Percentiles rank a stretch among this genome's conserved stretches.
Evolutionary conservation across 2,888 invertebrate genomes (phyloP).

Genomic region (Minunthozetes semirufus): DNA sequence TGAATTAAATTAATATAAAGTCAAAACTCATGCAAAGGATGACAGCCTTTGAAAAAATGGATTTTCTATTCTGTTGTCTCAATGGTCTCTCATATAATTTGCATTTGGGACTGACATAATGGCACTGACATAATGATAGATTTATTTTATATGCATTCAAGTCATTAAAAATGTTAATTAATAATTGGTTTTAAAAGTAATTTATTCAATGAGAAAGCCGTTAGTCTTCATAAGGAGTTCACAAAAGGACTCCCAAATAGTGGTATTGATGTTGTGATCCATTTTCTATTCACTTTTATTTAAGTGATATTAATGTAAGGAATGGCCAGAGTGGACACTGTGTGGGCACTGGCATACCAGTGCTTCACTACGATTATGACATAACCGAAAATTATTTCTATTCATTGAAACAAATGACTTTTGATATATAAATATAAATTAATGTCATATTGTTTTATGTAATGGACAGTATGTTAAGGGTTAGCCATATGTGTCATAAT

Average conservation of each 20-base stretch:
- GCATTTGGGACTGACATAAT: not conserved
- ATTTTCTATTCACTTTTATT: not conserved
- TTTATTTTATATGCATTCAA: not conserved
- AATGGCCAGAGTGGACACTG: not conserved
- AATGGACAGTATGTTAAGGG: constrained; percentile 2
- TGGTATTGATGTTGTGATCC: constrained; percentile 2
- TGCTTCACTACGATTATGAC: not conserved
- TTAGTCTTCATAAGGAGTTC: not conserved
- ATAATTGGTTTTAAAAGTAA: not conserved
- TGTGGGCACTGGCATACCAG: not conserved
- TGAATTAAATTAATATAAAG: constrained; percentile 15
- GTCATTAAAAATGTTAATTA: constrained; percentile 20
- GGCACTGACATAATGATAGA: not conserved
- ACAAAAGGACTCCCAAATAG: not conserved
- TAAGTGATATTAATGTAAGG: constrained; percentile 6
- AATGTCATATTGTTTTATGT: not conserved
- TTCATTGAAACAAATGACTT: constrained; percentile 15
- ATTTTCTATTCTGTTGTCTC: not conserved
- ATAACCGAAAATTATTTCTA: constrained; percentile 13
- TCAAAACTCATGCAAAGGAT: not conserved
- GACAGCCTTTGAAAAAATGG: not conserved
- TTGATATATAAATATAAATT: constrained; percentile 6
- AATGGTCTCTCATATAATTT: not conserved
- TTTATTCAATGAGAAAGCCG: not conserved
- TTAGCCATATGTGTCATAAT: not conserved